Evolutionary conservation across 2,113 vertebrate species (phyloP).

Genomic region (Athene noctua): DNA sequence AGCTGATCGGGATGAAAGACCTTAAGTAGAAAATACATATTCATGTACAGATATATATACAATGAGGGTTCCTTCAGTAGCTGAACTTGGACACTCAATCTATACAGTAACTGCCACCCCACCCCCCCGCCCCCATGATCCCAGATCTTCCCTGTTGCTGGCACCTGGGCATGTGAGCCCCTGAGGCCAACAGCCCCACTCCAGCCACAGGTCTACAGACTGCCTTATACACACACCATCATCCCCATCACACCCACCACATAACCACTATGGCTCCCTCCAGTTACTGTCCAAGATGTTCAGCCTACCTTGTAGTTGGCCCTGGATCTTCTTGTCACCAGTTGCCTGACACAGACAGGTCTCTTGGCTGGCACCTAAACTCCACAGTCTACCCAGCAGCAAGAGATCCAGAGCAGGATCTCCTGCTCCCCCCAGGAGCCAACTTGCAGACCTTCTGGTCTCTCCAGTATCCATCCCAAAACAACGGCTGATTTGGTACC

Average conservation of each 20-base stretch:
- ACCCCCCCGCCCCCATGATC: rapidly evolving
- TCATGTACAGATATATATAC: neutral
- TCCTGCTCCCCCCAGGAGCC: neutral
- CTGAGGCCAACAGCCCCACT: neutral
- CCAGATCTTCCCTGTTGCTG: neutral
- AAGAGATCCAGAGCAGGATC: neutral
- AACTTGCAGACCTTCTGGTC: neutral
- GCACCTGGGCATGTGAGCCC: neutral
- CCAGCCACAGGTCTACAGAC: neutral
- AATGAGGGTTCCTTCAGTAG: neutral
- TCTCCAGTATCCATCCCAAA: neutral
- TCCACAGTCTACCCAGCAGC: neutral
- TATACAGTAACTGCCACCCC: neutral
- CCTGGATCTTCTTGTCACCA: neutral
- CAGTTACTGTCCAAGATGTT: neutral
- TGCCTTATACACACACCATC: neutral
- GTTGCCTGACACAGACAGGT: neutral
- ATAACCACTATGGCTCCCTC: neutral
- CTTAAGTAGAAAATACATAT: neutral
- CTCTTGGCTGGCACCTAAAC: neutral
- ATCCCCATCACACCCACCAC: neutral
- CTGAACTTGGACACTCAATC: neutral
- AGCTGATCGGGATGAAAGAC: neutral
- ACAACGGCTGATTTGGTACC: neutral
- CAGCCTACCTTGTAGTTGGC: neutral